phyloP scores from a whole-genome alignment of 2,888 invertebrate genomes.

The Oligia strigilis region DNA sequence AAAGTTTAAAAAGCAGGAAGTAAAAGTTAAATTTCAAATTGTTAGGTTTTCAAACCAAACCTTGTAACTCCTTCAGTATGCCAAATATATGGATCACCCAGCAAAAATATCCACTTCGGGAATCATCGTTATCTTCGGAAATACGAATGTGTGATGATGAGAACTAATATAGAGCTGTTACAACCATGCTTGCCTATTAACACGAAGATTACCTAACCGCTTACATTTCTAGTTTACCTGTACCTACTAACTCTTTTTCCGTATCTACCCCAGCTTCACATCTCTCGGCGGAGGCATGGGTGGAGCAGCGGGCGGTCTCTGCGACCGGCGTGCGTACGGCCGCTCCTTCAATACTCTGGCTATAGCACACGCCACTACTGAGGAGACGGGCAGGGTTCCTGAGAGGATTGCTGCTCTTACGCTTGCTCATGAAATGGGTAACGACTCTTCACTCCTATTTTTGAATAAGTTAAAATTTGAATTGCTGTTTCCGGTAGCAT shows the following conservation, averaged over 20 bases:
- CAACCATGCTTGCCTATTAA: neutral
- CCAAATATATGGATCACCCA: too few relatives aligned
- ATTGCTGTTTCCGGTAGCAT: neutral
- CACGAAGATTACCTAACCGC: neutral
- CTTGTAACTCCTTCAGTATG: too few relatives aligned
- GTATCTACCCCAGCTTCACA: constrained; percentile 80
- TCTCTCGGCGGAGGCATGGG: constrained; percentile 85
- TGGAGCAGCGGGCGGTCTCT: constrained; percentile 87
- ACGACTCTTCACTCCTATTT: neutral
- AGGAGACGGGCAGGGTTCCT: constrained; percentile 80
- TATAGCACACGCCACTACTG: constrained; percentile 83
- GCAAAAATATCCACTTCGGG: neutral
- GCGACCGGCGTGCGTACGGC: constrained; percentile 86
- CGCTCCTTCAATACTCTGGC: constrained; percentile 88
- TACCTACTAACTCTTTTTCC: neutral
- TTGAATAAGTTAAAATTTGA: too few relatives aligned
- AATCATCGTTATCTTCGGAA: neutral
- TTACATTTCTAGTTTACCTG: neutral
- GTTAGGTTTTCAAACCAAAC: too few relatives aligned
- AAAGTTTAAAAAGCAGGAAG: too few relatives aligned
- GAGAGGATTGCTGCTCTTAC: constrained; percentile 86
- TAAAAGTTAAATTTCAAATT: too few relatives aligned
- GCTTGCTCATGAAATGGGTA: constrained; percentile 86
- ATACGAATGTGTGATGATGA: neutral
- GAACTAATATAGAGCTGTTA: neutral